These are phyloP conservation scores for Phymorhynchus buccinoides DNA, from an alignment of 1,140 invertebrate genomes.

Conservation along the genomic window DNA sequence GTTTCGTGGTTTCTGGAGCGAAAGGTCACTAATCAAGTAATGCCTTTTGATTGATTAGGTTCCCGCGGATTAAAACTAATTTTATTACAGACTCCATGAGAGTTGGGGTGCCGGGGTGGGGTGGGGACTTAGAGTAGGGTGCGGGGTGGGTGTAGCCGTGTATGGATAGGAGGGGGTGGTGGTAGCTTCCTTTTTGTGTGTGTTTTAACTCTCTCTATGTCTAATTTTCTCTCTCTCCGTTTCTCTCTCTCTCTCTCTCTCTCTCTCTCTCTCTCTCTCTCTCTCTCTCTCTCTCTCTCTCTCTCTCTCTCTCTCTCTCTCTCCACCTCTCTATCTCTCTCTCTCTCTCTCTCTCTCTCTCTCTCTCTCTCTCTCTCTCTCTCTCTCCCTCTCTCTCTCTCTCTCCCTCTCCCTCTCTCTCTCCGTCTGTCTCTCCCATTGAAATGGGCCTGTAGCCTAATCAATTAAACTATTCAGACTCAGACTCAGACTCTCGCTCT, in stretches of 20 bases:
- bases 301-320: neutral
- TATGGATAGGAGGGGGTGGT: neutral
- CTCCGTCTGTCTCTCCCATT: neutral
- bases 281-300: neutral
- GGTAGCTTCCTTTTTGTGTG: neutral
- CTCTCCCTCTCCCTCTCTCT: neutral
- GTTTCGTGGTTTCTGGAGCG: neutral
- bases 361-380: neutral
- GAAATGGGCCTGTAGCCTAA: neutral
- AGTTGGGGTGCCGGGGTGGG: neutral
- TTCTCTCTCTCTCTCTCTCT: constrained; percentile 9
- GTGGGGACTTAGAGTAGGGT: neutral
- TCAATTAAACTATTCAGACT: too few species aligned
- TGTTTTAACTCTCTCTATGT: neutral
- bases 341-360: neutral
- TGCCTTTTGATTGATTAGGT: constrained; percentile 42
- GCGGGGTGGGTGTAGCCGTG: neutral
- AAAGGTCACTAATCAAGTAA: constrained; percentile 38
- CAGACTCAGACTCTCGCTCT: neutral
- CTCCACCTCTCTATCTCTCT: neutral
- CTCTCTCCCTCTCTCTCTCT: neutral
- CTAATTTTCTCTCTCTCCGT: neutral
- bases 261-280: neutral
- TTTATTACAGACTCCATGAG: too few species aligned
- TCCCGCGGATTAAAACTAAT: constrained; percentile 37